A percentile compares a stretch with the other conserved stretches of the same genome.
Conservation (phyloP, 2,888 invertebrate genomes). For the Loripinus fragilis region DNA sequence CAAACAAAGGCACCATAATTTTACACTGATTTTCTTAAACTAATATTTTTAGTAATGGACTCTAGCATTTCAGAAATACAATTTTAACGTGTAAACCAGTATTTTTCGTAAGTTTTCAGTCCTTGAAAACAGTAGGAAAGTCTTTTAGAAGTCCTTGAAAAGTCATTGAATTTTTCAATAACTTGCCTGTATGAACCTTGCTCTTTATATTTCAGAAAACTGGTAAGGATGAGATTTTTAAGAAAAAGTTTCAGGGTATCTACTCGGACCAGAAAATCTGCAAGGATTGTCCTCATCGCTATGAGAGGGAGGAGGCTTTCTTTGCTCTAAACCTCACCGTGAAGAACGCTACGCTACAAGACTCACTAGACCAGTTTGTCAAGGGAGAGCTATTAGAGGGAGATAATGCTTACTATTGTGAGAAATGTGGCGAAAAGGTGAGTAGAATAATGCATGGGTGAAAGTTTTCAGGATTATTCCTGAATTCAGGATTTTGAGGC, state of each 20-base stretch:
- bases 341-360: constrained; percentile 84
- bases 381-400: constrained; percentile 85
- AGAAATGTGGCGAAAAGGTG: constrained; percentile 85
- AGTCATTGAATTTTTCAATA: too few relatives aligned
- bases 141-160: too few relatives aligned
- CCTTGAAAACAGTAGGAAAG: too few relatives aligned
- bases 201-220: constrained; percentile 82
- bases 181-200: too few relatives aligned
- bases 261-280: constrained; percentile 86
- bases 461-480: too few relatives aligned
- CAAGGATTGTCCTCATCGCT: constrained; percentile 85
- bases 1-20: too few relatives aligned
- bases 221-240: constrained; percentile 84
- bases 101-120: too few relatives aligned
- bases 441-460: background rate
- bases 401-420: constrained; percentile 86
- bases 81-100: too few relatives aligned
- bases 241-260: constrained; percentile 84
- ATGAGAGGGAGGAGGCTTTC: constrained; percentile 85
- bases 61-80: too few relatives aligned
- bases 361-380: constrained; percentile 85
- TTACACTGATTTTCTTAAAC: too few relatives aligned
- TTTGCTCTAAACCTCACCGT: constrained; percentile 85
- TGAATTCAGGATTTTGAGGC: too few relatives aligned
- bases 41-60: too few relatives aligned